phyloP scores from a whole-genome alignment of 2,888 invertebrate genomes.

The Meloe dianella region DNA sequence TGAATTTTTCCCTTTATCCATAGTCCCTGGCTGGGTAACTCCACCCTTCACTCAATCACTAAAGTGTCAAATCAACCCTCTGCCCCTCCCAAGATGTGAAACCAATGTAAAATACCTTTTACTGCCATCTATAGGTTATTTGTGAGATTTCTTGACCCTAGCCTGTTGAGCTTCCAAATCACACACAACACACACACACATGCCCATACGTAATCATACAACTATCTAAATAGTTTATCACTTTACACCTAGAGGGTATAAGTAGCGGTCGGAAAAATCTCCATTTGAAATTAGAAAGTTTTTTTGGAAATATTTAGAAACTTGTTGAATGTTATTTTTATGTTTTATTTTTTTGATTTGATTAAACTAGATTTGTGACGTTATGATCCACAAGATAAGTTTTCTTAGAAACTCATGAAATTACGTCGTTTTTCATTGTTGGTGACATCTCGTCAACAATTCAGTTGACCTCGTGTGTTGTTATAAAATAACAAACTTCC shows the following conservation, averaged over 20 bases:
- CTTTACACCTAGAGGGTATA: constrained; percentile 58
- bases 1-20: constrained; percentile 53
- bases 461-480: constrained; percentile 38
- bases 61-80: constrained; percentile 53
- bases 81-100: constrained; percentile 48
- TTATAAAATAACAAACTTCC: constrained; percentile 11
- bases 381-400: neutral
- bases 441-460: constrained; percentile 39
- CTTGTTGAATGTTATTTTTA: neutral
- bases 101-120: constrained; percentile 47
- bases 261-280: constrained; percentile 17
- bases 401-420: constrained; percentile 5
- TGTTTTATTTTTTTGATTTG: neutral
- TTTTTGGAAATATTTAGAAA: neutral
- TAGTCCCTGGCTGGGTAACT: constrained; percentile 57
- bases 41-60: constrained; percentile 69
- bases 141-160: constrained; percentile 58
- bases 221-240: constrained; percentile 56
- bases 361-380: neutral
- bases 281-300: neutral
- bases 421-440: constrained; percentile 13
- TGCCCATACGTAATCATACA: neutral
- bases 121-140: constrained; percentile 60
- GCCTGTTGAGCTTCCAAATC: constrained; percentile 47
- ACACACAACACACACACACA: no score